Evolutionary conservation across 2,113 vertebrate species (phyloP).

Genomic region (Corythoichthys intestinalis): DNA sequence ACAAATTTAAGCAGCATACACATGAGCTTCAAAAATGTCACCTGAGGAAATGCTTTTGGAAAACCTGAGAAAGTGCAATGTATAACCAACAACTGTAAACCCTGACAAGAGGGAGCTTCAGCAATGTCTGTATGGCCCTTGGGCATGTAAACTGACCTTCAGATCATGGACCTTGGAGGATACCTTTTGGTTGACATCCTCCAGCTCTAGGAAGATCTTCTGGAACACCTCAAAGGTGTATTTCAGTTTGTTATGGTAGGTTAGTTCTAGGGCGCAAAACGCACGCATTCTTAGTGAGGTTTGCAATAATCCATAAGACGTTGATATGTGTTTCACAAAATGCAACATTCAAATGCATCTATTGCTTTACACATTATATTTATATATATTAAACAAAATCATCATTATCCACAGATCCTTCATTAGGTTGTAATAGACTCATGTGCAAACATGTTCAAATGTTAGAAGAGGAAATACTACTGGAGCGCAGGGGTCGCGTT

Average conservation of each 20-base stretch:
- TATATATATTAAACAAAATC: background rate
- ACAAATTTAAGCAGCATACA: background rate
- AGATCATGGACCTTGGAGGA: background rate
- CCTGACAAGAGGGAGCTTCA: background rate
- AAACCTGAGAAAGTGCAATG: background rate
- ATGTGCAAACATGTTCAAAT: background rate
- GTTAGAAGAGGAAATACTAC: slow-evolving; percentile 3
- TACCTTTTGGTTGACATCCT: background rate
- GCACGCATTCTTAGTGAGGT: background rate
- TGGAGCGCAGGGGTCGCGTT: background rate
- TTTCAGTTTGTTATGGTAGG: background rate
- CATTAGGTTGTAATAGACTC: slow-evolving; percentile 1
- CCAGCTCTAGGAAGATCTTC: background rate
- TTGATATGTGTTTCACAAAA: slow-evolving; percentile 7
- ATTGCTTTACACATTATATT: slow-evolving; percentile 2
- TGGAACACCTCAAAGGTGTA: background rate
- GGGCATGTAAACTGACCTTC: background rate
- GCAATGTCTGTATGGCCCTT: background rate
- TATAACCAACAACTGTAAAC: background rate
- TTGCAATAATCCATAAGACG: background rate
- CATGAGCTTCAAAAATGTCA: background rate
- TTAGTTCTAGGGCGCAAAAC: background rate
- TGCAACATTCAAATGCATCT: slow-evolving; percentile 4
- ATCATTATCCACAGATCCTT: background rate
- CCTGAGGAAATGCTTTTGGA: too few species aligned